Evolutionary conservation across 2,888 invertebrate genomes (phyloP).

Genomic region (Drosophila affinis): DNA sequence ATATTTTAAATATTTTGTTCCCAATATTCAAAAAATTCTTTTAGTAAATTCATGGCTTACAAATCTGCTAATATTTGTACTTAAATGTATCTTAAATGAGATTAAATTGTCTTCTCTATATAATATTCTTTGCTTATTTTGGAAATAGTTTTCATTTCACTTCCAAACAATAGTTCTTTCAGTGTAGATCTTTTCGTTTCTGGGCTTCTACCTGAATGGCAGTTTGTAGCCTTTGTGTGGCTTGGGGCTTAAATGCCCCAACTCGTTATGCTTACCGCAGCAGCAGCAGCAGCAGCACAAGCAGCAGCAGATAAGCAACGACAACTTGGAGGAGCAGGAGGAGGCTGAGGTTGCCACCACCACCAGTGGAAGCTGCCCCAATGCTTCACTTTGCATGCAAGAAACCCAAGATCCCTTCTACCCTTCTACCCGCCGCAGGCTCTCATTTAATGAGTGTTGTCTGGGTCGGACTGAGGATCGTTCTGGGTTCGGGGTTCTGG

Average conservation of each 20-base stretch:
- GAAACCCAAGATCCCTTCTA: conserved; percentile 16
- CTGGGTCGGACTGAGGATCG: conserved; percentile 24
- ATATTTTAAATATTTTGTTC: no score
- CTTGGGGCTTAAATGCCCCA: conserved; percentile 66
- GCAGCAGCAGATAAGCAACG: conserved; percentile 36
- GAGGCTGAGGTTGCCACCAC: neutral
- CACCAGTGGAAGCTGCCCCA: conserved; percentile 14
- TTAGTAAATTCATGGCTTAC: no score
- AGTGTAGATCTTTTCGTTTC: neutral
- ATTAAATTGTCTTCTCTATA: no score
- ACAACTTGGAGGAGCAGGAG: conserved; percentile 17
- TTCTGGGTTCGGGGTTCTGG: neutral
- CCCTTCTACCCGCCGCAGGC: conserved; percentile 39
- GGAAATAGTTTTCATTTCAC: neutral
- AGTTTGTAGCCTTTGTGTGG: conserved; percentile 53
- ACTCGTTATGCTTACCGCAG: conserved; percentile 64
- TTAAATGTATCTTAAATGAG: no score
- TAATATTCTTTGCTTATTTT: neutral
- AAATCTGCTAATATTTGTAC: no score
- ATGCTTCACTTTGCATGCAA: conserved; percentile 56
- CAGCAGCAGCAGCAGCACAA: conserved; percentile 34
- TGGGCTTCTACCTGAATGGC: conserved; percentile 33
- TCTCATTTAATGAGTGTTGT: conserved; percentile 63
- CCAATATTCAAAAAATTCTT: no score
- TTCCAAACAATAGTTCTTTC: neutral